Evolutionary conservation across 1,140 invertebrate genomes (phyloP), one percentile per base, ranked within the genome.

Genomic region (Drosophila burlai): DNA sequence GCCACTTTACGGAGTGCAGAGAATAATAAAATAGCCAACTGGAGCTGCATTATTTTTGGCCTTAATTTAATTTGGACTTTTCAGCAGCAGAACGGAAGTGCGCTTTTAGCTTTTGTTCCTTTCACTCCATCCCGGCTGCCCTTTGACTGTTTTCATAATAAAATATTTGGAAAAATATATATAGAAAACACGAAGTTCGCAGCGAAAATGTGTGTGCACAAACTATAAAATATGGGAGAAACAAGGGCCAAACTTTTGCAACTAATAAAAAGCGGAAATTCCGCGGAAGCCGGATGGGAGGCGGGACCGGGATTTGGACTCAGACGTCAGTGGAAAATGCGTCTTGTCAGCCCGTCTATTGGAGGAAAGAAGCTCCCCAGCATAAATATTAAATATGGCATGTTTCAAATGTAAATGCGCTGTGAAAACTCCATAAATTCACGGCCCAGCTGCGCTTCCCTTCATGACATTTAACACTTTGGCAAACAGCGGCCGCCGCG

Each of bases 381-480:
- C 54, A 89, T 87, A 89, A 87, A 87, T 89, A 87, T 89, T 87
- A 89, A 81, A 89, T 89, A 90, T 69, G 81, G 65, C 81, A 61
- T 84, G 85, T 81, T 90, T 75, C 83, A 81, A 90, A 90, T 89
- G 85, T 81, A 90, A 90, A 87, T 84, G 81, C 73, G 81, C 77
- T 31, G 52, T 79, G 75, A 72, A 89, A 90, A 68, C 84, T 77
- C 76, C 85, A 89, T 89, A 73, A 89, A 90, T 89, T 76, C 75
- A 73, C 49, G 69, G 81, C 73, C 57, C 84, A 87, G 85, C 85
- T 89, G 85, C 62, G 68, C 46, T 65, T 57, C 81, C 75, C 66
- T 80, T 73, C 85, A 67, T 90, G 85, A 90, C 85, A 90, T 90
- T 90, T 90, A 90, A 90, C 85, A 90, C 85, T 90, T 90, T 90